A percentile compares a stretch with the other conserved stretches of the same genome.
These are phyloP conservation scores for Maconellicoccus hirsutus DNA, from an alignment of 1,140 invertebrate genomes.

Conservation along the genomic window DNA sequence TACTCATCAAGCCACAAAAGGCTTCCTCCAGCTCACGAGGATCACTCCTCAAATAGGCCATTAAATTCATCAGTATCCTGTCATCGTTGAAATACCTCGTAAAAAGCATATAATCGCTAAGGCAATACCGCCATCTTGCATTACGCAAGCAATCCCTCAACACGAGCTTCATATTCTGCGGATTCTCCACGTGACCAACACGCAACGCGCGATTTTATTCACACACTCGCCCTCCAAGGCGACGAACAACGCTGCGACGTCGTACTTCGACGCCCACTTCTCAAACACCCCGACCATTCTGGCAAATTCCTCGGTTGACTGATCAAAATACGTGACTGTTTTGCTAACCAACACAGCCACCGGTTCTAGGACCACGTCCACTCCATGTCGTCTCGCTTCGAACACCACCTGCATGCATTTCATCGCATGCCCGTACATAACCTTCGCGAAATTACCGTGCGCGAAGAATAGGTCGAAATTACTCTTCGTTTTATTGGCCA, in stretches of 20 bases:
- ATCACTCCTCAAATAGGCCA: constrained; percentile 34
- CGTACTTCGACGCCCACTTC: not conserved
- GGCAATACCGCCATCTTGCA: constrained; percentile 40
- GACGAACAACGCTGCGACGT: not conserved
- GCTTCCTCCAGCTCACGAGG: constrained; percentile 37
- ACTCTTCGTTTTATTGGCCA: constrained; percentile 49
- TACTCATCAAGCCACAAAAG: constrained; percentile 41
- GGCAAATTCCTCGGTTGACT: not conserved
- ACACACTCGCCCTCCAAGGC: not conserved
- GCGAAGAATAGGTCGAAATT: constrained; percentile 45
- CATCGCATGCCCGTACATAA: constrained; percentile 47
- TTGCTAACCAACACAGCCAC: not conserved
- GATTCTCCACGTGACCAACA: not conserved
- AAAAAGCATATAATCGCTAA: constrained; percentile 45
- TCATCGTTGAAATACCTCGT: constrained; percentile 34
- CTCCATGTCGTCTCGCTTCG: not conserved
- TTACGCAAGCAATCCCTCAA: not conserved
- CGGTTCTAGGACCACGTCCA: not conserved
- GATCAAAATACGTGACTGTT: constrained; percentile 4
- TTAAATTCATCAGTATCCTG: constrained; percentile 33
- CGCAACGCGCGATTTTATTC: not conserved
- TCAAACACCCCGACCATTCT: not conserved
- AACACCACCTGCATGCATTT: constrained; percentile 35
- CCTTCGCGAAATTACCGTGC: constrained; percentile 42
- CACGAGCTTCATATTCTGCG: not conserved